Evolutionary conservation across 2,113 vertebrate genomes (phyloP).

Genomic region (Petrocephalus microphthalmus): DNA sequence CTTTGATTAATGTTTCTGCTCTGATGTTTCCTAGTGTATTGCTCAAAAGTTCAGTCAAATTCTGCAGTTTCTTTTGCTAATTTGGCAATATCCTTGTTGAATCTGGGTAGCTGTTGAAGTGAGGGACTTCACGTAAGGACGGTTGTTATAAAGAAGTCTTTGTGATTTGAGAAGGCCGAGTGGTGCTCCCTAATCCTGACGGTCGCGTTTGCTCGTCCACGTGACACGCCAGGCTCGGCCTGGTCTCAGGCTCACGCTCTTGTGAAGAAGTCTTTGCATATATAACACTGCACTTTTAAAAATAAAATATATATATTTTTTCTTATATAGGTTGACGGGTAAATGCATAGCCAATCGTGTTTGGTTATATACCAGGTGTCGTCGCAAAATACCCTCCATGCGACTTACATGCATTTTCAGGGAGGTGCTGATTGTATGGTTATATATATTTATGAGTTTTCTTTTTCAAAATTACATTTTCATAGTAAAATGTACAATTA

Average conservation of each 20-base stretch:
- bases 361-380: background rate
- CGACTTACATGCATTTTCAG: background rate
- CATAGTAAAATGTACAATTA: background rate
- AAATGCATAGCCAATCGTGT: background rate
- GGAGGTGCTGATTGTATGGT: background rate
- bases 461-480: background rate
- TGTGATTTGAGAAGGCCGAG: constrained; percentile 72
- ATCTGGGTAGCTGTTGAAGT: constrained; percentile 28
- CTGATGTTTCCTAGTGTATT: background rate
- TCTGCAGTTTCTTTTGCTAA: constrained; percentile 41
- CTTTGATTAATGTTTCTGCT: constrained; percentile 20
- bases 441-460: background rate
- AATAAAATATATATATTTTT: too few species aligned
- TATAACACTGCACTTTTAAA: background rate
- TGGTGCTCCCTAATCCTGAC: constrained; percentile 77
- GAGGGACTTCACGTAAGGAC: constrained; percentile 43
- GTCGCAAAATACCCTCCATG: background rate
- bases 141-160: constrained; percentile 68
- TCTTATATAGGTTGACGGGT: background rate
- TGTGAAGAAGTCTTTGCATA: background rate
- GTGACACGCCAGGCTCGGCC: background rate
- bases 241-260: background rate
- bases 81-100: constrained; percentile 32
- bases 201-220: background rate
- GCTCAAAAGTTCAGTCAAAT: background rate